Percentiles rank a stretch among this genome's conserved stretches.
These are phyloP conservation scores for Calliscelio sp. DNA, from an alignment of 2,888 invertebrate genomes.

Conservation along the genomic window DNA sequence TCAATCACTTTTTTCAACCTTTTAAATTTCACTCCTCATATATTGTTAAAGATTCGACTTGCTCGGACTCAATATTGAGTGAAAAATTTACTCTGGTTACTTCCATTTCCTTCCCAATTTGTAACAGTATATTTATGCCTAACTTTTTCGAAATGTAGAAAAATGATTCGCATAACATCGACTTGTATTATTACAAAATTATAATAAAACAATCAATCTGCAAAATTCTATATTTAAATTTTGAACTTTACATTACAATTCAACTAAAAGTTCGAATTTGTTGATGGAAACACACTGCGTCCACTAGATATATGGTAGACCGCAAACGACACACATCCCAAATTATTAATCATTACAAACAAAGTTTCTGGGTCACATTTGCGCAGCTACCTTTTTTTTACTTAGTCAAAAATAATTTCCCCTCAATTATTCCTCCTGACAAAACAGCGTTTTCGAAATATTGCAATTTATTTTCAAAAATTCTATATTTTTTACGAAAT, in stretches of 20 bases:
- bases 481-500: no score
- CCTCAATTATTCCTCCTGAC: no score
- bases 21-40: no score
- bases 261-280: constrained; percentile 32
- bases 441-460: no score
- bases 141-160: no score
- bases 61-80: no score
- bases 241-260: constrained; percentile 8
- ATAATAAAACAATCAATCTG: background rate
- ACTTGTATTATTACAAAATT: background rate
- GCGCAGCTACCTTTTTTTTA: constrained; percentile 1
- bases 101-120: no score
- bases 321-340: constrained; percentile 36
- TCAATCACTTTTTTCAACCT: no score
- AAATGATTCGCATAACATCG: no score
- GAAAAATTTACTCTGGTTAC: no score
- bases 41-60: no score
- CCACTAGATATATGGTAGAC: constrained; percentile 14
- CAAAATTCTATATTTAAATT: constrained; percentile 17
- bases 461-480: background rate
- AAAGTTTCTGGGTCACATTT: constrained; percentile 33
- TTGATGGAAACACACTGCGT: constrained; percentile 19
- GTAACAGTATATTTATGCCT: no score
- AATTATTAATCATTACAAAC: constrained; percentile 55
- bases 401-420: constrained; percentile 21